Base-by-base conservation (phyloP, 2,888 invertebrate species). In the Hypena proboscidalis region DNA sequence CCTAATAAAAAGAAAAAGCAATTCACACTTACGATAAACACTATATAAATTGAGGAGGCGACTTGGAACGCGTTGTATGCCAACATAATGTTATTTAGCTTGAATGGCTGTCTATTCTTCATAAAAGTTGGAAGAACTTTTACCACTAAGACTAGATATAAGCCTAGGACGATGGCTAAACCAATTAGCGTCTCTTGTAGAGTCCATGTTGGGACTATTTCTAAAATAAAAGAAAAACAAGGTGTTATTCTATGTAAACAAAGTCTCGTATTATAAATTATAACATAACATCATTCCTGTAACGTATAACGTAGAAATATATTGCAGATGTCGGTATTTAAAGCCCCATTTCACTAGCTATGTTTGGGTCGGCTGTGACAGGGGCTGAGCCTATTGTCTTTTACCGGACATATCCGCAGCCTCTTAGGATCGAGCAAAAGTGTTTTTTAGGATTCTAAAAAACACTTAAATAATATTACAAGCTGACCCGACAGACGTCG, bases 61-160 rank as follows among this genome's bases (percentile, higher is more conserved):
- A 96, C 94, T 93, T 96, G 96, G 10, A 93, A 70, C 0, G 93
- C 82, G 62, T 97, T 95, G 72, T 96, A 96, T 1, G 92, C 74
- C 35, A 94, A 84, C 66, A 96, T 86, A n/a, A 94, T 61, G 19
- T 87, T 90, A 13, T 94, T 92, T 10, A 96, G 67, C 36, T 94
- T 91, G 44, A 92, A 93, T 0, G 96, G 93, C 33, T 87, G 74
- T 26, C 94, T 88, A 31, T 93, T 83, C 40, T 90, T 92, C 96
- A 96, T 96, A 61, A 93, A 89, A 17, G 82, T 77, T 1, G 97
- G 97, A 0, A 97, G 93, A 38, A 94, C 73, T 50, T 92, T 92
- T 30, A 92, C 80, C 0, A 96, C 94, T 51, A 95, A 84, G 10
- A 92, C 77, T 15, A 97, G 81, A 74, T 97, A 97, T 6, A 92